Evolutionary conservation across 2,888 invertebrate species (phyloP), one percentile per base, ranked within the genome.

Genomic region (Pandemis heparana): DNA sequence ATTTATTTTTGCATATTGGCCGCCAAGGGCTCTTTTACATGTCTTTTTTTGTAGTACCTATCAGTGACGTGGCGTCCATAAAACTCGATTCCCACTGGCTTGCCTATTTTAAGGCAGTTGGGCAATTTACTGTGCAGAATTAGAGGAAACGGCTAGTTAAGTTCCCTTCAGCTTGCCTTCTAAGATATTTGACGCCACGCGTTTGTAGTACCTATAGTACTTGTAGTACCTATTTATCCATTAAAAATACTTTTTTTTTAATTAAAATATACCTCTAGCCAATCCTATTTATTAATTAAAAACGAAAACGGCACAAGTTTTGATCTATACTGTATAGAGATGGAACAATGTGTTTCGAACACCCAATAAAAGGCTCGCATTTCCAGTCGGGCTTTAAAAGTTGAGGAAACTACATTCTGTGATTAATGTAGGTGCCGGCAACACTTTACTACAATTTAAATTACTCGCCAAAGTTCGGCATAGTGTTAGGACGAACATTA

Each of bases 401-500:
- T 65, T 46, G 56, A 41, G 14, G 32, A 46, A 64, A 56, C 18
- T 16, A 48, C 65, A n/a, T 51, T 65, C 60, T 41, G 65, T 71
- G 71, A 65, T 71, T 67, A 61, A 72, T 72, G 61, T 66, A 46
- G 66, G 71, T 59, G 71, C 64, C 43, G 43, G 75, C 76, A 77
- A 78, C 77, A 76, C 78, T 79, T 77, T 73, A 78, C 75, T 79
- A 78, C 76, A 79, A 80, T 79, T 80, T 78, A 78, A 81, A 81
- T 80, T 79, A 79, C 79, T 78, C 67, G 60, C 66, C 67, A 77
- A 80, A 79, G 77, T 81, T 79, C 71, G 70, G 62, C 60, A 64
- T 68, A 61, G 60, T 65, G 60, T 66, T 66, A 64, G 64, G 48
- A 65, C 60, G 51, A 43, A 61, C 74, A 66, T 75, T 74, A 71